Conservation (phyloP, 1,140 invertebrate species). For the Drosophila orena region DNA sequence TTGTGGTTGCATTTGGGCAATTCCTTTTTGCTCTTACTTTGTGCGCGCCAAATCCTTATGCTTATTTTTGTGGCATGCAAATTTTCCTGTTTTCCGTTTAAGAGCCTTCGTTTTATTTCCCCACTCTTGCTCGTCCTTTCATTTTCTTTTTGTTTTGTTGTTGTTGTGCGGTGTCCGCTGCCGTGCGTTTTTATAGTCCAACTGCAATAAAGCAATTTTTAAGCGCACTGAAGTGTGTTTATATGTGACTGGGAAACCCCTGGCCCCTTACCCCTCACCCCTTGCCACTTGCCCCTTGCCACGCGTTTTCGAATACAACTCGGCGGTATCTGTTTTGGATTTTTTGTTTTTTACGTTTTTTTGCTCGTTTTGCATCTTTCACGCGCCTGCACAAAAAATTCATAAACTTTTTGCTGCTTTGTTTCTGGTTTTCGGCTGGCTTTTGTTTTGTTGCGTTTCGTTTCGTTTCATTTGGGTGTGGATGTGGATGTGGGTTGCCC, state of each 20-base stretch:
- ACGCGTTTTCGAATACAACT: conserved; percentile 28
- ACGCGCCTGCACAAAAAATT: conserved; percentile 83
- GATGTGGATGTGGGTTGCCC: conserved; percentile 33
- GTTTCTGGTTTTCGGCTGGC: conserved; percentile 30
- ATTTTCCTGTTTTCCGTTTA: conserved; percentile 71
- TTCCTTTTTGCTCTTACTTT: conserved; percentile 49
- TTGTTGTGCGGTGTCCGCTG: conserved; percentile 43
- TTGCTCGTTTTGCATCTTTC: conserved; percentile 72
- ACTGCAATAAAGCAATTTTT: conserved; percentile 83
- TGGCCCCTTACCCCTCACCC: background rate
- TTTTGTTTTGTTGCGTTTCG: conserved; percentile 29
- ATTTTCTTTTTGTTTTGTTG: too few relatives aligned
- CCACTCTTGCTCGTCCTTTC: conserved; percentile 22
- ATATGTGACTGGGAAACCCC: conserved; percentile 72
- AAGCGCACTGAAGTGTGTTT: conserved; percentile 82
- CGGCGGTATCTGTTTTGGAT: conserved; percentile 51
- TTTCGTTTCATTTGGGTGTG: too few relatives aligned
- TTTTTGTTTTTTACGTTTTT: conserved; percentile 37
- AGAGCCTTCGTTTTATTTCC: conserved; percentile 43
- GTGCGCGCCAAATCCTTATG: conserved; percentile 70
- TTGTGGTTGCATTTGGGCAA: conserved; percentile 49
- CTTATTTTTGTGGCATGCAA: conserved; percentile 81
- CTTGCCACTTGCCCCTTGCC: background rate
- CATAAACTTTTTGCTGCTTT: conserved; percentile 78
- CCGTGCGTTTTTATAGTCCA: conserved; percentile 81